Evolutionary conservation across 2,113 vertebrate genomes (phyloP).

Genomic region (Agelaius tricolor): DNA sequence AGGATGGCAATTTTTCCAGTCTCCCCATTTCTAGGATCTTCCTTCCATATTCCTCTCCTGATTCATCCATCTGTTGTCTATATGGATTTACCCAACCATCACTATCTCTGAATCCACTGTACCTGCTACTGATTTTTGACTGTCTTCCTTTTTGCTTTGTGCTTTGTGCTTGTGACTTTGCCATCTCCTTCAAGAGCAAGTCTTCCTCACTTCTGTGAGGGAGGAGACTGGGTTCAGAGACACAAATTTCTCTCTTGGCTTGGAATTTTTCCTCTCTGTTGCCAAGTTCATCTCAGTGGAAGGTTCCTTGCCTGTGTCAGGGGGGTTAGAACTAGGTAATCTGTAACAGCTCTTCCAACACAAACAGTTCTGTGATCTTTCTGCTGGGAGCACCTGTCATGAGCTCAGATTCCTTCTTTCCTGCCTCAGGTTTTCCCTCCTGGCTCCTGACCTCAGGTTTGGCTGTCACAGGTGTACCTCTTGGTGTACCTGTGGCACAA

Average conservation of each 20-base stretch:
- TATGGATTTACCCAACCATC: not conserved
- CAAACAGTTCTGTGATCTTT: not conserved
- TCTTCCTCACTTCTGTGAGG: not conserved
- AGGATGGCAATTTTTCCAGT: not conserved
- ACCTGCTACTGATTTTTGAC: not conserved
- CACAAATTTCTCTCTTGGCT: not conserved
- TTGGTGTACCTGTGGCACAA: accelerated
- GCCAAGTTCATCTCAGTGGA: not conserved
- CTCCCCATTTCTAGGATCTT: not conserved
- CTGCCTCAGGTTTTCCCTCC: not conserved
- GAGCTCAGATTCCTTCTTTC: not conserved
- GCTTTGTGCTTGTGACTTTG: not conserved
- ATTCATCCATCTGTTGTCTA: not conserved
- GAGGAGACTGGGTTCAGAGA: not conserved
- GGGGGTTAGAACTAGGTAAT: not conserved
- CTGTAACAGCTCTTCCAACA: not conserved
- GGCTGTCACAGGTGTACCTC: not conserved
- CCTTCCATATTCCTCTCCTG: not conserved
- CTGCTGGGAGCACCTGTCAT: not conserved
- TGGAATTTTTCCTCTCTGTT: not conserved
- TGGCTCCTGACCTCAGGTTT: not conserved
- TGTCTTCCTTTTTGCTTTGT: not conserved
- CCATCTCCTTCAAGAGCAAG: not conserved
- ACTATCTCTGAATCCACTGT: not conserved
- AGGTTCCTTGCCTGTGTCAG: not conserved